Percentiles rank a stretch among this genome's conserved stretches.
These are phyloP conservation scores for Trematocara stigmaticum DNA, from an alignment of 2,113 vertebrate genomes.

Conservation along the genomic window DNA sequence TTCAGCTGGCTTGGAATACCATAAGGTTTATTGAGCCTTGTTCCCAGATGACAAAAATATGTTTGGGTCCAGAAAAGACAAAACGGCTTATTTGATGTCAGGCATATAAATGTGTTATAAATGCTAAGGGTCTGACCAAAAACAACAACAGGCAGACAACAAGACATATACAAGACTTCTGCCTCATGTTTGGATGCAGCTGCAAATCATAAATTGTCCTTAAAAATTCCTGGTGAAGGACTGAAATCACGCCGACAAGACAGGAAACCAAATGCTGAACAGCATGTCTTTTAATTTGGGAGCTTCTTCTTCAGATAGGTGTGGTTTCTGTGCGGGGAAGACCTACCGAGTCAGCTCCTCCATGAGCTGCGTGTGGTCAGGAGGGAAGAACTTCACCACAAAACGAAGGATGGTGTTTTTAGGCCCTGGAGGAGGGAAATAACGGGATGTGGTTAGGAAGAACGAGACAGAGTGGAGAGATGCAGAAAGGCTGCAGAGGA, in stretches of 20 bases:
- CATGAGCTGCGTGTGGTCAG: conserved; percentile 91
- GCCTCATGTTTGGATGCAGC: background rate
- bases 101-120: background rate
- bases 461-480: background rate
- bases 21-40: conserved; percentile 6
- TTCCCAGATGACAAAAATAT: background rate
- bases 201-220: background rate
- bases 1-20: background rate
- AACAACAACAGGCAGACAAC: background rate
- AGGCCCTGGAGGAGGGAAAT: conserved; percentile 74
- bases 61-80: background rate
- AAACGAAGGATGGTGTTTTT: conserved; percentile 91
- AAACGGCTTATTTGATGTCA: background rate
- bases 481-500: background rate
- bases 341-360: conserved; percentile 95
- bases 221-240: background rate
- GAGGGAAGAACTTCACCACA: conserved; percentile 98
- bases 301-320: background rate
- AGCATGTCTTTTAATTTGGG: background rate
- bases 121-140: background rate
- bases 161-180: background rate
- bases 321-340: background rate
- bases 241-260: background rate
- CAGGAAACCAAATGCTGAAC: background rate
- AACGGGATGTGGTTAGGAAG: background rate